Percentiles rank a stretch among this genome's conserved stretches.
Evolutionary conservation across 2,113 vertebrate genomes (phyloP).

Genomic region (Alethe diademata): DNA sequence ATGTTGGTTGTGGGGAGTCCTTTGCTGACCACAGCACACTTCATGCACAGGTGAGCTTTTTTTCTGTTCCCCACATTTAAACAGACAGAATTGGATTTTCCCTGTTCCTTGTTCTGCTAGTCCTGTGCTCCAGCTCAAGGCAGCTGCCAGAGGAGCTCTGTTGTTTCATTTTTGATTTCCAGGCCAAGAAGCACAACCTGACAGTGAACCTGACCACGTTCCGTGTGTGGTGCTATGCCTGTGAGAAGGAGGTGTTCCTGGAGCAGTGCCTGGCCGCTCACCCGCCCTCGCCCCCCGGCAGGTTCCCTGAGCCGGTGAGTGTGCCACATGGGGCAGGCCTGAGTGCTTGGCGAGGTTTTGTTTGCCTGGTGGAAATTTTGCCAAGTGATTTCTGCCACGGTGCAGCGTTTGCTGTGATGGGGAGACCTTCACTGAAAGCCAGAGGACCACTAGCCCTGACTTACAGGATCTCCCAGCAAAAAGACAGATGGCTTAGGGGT

Average conservation of each 20-base stretch:
- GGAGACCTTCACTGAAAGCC: background rate
- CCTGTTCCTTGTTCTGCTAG: background rate
- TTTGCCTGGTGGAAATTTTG: background rate
- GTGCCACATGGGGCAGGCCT: background rate
- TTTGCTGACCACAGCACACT: constrained; percentile 94
- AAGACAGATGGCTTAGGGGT: background rate
- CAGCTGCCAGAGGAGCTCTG: background rate
- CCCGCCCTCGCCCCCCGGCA: background rate
- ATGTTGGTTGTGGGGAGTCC: constrained; percentile 96
- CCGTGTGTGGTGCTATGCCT: constrained; percentile 95
- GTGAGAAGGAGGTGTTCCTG: constrained; percentile 94
- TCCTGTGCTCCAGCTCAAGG: background rate
- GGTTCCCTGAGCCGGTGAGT: constrained; percentile 80
- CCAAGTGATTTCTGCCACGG: background rate
- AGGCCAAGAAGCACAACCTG: constrained; percentile 93
- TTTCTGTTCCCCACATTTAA: background rate
- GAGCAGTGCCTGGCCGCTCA: constrained; percentile 76
- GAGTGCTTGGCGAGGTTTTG: accelerated
- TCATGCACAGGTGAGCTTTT: constrained; percentile 88
- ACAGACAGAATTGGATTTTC: background rate
- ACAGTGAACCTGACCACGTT: constrained; percentile 96
- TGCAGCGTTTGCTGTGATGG: background rate
- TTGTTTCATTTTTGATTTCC: background rate
- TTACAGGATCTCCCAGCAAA: background rate
- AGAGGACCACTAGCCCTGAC: background rate